phyloP scores from a whole-genome alignment of 2,888 invertebrate species.

The Drosophila affinis region DNA sequence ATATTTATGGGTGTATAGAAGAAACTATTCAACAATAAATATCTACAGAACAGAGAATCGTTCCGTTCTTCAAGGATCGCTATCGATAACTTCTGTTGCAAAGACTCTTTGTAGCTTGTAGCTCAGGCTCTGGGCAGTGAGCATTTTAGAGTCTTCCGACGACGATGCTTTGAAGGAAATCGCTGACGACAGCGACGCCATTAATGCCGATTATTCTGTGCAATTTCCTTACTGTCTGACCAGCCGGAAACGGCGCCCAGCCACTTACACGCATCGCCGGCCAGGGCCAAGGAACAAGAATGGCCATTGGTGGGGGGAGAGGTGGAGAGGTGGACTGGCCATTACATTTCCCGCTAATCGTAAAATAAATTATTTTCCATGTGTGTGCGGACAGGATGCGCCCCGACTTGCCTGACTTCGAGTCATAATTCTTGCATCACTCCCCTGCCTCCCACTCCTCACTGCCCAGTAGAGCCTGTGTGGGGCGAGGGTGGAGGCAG shows the following conservation, averaged over 20 bases:
- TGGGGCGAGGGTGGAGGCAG: too few species aligned
- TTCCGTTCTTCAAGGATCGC: too few species aligned
- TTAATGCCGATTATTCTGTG: background rate
- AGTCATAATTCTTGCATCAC: conserved; percentile 65
- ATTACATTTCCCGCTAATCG: conserved; percentile 55
- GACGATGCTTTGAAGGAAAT: conserved; percentile 11
- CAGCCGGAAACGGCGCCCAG: conserved; percentile 45
- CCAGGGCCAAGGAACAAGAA: background rate
- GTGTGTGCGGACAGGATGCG: conserved; percentile 31
- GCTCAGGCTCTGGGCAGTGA: background rate
- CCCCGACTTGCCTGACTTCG: conserved; percentile 63
- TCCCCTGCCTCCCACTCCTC: background rate
- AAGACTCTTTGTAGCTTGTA: background rate
- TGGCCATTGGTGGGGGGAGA: background rate
- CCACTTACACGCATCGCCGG: conserved; percentile 60
- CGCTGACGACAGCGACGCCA: conserved; percentile 65
- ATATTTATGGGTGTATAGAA: background rate
- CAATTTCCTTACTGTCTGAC: conserved; percentile 44
- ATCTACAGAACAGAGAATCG: too few species aligned
- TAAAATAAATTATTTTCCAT: conserved; percentile 76
- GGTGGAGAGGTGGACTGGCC: background rate
- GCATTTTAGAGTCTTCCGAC: conserved; percentile 16
- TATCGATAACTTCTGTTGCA: background rate
- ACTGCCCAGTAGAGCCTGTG: too few species aligned
- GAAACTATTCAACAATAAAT: background rate